Percentiles rank a stretch among this genome's conserved stretches.
Evolutionary conservation across 2,888 invertebrate genomes (phyloP).

Genomic region (Dioctria linearis): DNA sequence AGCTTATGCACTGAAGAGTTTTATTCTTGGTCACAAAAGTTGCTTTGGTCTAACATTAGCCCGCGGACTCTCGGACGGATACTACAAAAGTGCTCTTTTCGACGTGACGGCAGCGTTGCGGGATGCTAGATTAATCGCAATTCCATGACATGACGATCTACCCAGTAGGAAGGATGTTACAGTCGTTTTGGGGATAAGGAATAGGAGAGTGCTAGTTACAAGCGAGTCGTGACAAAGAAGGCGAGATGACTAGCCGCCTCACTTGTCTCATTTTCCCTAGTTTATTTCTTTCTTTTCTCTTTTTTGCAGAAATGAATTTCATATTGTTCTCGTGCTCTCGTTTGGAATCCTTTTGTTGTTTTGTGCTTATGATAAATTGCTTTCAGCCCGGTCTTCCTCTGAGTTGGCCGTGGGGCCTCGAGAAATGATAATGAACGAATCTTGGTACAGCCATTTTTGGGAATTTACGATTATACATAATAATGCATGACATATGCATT

Average conservation of each 20-base stretch:
- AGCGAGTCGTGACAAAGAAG: conserved; percentile 8
- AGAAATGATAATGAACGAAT: neutral
- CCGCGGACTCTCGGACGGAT: neutral
- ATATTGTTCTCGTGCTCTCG: conserved; percentile 34
- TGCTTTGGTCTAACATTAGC: neutral
- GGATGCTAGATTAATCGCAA: conserved; percentile 8
- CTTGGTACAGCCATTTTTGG: neutral
- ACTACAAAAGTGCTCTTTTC: neutral
- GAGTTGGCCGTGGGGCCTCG: neutral
- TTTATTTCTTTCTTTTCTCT: conserved; percentile 11
- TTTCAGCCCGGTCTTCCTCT: neutral
- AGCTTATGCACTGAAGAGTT: conserved; percentile 8
- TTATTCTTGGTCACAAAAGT: conserved; percentile 2
- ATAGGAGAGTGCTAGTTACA: conserved; percentile 7
- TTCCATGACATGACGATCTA: conserved; percentile 12
- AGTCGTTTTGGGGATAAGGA: conserved; percentile 18
- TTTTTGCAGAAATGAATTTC: conserved; percentile 18
- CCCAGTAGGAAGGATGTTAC: conserved; percentile 9
- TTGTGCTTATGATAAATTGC: conserved; percentile 30
- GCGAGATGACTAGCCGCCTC: conserved; percentile 1
- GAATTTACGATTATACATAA: too few species aligned
- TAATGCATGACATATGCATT: neutral
- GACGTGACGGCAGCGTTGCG: neutral
- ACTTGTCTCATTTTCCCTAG: conserved; percentile 20
- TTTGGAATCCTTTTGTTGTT: conserved; percentile 26